Base-by-base conservation (phyloP, 2,113 vertebrate species). In the Paratilapia polleni region DNA sequence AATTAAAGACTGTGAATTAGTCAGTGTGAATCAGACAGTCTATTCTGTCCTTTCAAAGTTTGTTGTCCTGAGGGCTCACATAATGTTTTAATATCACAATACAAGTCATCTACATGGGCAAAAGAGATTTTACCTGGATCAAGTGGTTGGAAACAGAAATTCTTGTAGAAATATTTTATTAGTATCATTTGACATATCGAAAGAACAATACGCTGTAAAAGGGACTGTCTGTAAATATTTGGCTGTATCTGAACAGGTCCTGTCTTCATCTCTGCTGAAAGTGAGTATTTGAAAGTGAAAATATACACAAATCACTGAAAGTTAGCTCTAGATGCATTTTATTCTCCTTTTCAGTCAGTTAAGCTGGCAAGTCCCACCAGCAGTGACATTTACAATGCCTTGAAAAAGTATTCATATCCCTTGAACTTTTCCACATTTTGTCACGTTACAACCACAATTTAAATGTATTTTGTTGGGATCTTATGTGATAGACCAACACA, bases 181-280 rank as follows among this genome's bases (percentile, higher is more conserved):
- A 63, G 38, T 22, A 63, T 63, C 13, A 66, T 66, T 24, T 66
- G 63, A 66, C 63, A 66, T n/a, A 15, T 24, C 43, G 38, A 66
- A 66, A 66, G 36, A 66, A 66, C n/a, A 66, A 43, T 66, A 66
- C 12, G 41, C 11, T 43, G 41, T 12, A 43, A 43, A 66, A 66
- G 63, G 36, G 63, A 66, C 36, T 24, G 63, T 66, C 63, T 66
- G 13, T 66, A 66, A 66, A 66, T 66, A 66, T 43, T 43, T 66
- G 24, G 36, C 62, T 41, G n/a, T 38, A 31, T 31, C 28, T 31
- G 28, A 31, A 31, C 28, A 31, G 28, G 28, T 31, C 28, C 28
- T 2, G 28, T 31, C 28, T 31, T 31, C 2, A 31, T 31, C 28
- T 31, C 28, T 31, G 28, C 28, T 31, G 28, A 31, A 31, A 31